Evolutionary conservation across 2,888 invertebrate genomes (phyloP), one percentile per base, ranked within the genome.

Genomic region (Nematopogon swammerdamellus): DNA sequence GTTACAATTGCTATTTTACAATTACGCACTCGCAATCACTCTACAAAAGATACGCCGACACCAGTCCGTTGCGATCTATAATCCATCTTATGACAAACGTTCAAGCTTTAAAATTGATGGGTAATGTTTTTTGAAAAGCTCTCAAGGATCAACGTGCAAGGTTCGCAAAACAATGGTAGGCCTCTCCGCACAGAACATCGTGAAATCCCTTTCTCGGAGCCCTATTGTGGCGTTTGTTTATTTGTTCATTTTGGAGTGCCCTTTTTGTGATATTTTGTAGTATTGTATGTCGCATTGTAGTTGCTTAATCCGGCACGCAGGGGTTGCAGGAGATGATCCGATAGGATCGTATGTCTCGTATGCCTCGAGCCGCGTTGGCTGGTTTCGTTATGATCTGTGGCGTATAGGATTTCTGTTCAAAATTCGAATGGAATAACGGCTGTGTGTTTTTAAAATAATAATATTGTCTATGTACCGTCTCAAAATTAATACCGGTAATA

Each of bases 161-260:
- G 8, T 14, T 25, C 36, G 36, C 36, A 70, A 75, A 75, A 75
- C 75, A 75, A 74, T 50, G 50, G n/a, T 3, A 36, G 50, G 44
- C 36, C 46, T 46, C 46, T 50, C 43, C 18, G 20, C 5, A 14
- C 46, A 45, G 45, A 45, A 45, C 49, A 49, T 45, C 49, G 49
- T 63, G 36, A 69, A 72, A 75, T 74, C 75, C 72, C 68, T 63
- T 70, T 68, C 36, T 70, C 68, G 71, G 71, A 67, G 64, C 67
- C 68, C 69, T 65, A 69, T 72, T 64, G 68, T 50, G 44, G 65
- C 63, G 63, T 71, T 74, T 74, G 75, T 74, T 63, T 63, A 50
- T 50, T 50, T 50, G 50, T 50, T 50, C 63, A 60, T 56, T 58
- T 57, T 14, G 55, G 60, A 60, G 58, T 57, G 61, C 62, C 62